These are phyloP conservation scores for Salmo trutta DNA, from an alignment of 2,797 vertebrate species.

Conservation along the genomic window DNA sequence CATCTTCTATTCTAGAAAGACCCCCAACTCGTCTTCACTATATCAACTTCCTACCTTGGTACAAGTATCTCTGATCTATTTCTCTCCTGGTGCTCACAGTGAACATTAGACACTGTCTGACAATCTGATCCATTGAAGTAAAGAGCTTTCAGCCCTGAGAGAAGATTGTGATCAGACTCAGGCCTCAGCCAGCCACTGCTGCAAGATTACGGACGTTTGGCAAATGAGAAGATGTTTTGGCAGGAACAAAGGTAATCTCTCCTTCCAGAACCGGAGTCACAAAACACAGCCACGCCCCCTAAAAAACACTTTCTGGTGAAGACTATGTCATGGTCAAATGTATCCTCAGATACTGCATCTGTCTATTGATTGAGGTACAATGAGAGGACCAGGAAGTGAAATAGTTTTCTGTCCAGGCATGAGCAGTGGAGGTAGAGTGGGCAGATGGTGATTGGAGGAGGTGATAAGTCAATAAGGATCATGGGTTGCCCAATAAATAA, in stretches of 20 bases:
- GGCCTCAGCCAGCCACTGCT: not conserved
- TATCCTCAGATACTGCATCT: conserved; percentile 4
- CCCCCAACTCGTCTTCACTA: not conserved
- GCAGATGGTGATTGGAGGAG: conserved; percentile 15
- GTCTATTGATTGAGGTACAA: conserved; percentile 27
- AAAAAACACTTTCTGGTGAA: not conserved
- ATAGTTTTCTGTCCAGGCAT: not conserved
- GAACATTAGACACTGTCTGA: conserved; percentile 27
- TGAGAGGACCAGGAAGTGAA: conserved; percentile 8
- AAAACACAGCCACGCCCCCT: not conserved
- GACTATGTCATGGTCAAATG: not conserved
- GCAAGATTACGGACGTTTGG: not conserved
- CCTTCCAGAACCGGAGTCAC: not conserved
- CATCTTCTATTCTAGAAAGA: not conserved
- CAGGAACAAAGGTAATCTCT: not conserved
- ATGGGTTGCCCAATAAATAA: conserved; percentile 13
- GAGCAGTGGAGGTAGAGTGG: not conserved
- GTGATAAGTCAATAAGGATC: conserved; percentile 26
- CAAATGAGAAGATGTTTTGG: not conserved
- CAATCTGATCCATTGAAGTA: conserved; percentile 42
- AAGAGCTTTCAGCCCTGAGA: conserved; percentile 28
- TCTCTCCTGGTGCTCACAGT: not conserved
- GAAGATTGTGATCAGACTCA: not conserved
- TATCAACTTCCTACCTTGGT: not conserved
- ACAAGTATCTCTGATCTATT: not conserved